phyloP scores from a whole-genome alignment of 1,140 invertebrate genomes.

The Spodoptera litura region DNA sequence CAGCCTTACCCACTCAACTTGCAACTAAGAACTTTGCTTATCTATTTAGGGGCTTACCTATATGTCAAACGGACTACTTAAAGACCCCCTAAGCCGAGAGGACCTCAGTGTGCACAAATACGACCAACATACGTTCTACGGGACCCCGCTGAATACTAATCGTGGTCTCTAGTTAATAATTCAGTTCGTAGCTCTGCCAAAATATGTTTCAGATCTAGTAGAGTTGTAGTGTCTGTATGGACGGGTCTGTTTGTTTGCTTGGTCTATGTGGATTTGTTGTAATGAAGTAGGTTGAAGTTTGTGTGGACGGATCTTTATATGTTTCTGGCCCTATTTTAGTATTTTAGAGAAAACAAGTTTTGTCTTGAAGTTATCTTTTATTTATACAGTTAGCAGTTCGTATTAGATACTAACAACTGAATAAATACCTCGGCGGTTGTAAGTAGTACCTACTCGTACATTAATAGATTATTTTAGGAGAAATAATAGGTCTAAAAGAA shows the following conservation, averaged over 20 bases:
- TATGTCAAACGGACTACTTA: conserved; percentile 30
- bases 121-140: conserved; percentile 18
- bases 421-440: no score
- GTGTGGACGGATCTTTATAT: not conserved
- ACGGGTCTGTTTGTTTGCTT: not conserved
- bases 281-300: not conserved
- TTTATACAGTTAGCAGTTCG: no score
- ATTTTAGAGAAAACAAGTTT: no score
- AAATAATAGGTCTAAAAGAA: no score
- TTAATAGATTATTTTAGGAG: no score
- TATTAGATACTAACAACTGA: no score
- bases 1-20: conserved; percentile 4
- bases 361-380: no score
- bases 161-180: conserved; percentile 27
- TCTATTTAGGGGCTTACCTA: conserved; percentile 29
- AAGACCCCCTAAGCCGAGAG: conserved; percentile 6
- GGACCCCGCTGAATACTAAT: conserved; percentile 17
- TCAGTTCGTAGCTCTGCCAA: conserved; percentile 18
- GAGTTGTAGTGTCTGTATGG: not conserved
- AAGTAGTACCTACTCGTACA: no score
- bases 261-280: not conserved
- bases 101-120: conserved; percentile 27
- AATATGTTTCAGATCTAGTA: conserved; percentile 25
- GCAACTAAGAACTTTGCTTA: conserved; percentile 15
- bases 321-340: not conserved